Evolutionary conservation across 2,797 vertebrate genomes (phyloP), one percentile per base, ranked within the genome.

Genomic region (Corythornis leucogaster): DNA sequence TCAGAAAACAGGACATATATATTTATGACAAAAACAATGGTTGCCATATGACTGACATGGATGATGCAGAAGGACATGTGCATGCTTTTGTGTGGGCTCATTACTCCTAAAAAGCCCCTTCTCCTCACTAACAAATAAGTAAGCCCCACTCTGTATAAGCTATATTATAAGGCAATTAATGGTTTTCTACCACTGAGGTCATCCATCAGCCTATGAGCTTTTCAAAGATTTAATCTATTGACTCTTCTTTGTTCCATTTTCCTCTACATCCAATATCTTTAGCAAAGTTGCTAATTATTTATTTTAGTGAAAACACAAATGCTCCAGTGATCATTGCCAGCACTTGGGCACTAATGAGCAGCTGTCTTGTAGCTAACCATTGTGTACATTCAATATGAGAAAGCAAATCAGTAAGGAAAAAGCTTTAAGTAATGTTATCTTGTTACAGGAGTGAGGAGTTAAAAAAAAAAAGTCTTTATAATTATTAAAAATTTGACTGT

Each of bases 261-360:
- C 28, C n/a, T 24, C 53, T 28, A 10, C n/a, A 80, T 75, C 31
- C 24, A 68, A 78, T 84, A 81, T 82, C 77, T 86, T 89, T 81
- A 12, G 2, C 26, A 62, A 22, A 55, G 78, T 90, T 71, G 31
- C 66, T 94, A 95, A 91, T 90, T 92, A 83, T 90, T 95, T 95
- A 85, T 93, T 94, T 93, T 73, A 43, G 51, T 90, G 87, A 93
- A 94, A 95, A 40, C 69, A 73, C 77, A 89, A 96, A 92, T 91
- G 80, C 62, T 95, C 15, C 64, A 82, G 28, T 74, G 75, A 79
- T 93, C 76, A 73, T 43, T 89, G 92, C 73, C 79, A 91, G 50
- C 64, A 81, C 66, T 88, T 77, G 54, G 92, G 64, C 77, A 80
- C 74, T 95, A 90, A 93, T 69, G 87, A 95, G 85, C 73, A 80